phyloP scores from a whole-genome alignment of 2,113 vertebrate genomes.

The Pitta sordida region DNA sequence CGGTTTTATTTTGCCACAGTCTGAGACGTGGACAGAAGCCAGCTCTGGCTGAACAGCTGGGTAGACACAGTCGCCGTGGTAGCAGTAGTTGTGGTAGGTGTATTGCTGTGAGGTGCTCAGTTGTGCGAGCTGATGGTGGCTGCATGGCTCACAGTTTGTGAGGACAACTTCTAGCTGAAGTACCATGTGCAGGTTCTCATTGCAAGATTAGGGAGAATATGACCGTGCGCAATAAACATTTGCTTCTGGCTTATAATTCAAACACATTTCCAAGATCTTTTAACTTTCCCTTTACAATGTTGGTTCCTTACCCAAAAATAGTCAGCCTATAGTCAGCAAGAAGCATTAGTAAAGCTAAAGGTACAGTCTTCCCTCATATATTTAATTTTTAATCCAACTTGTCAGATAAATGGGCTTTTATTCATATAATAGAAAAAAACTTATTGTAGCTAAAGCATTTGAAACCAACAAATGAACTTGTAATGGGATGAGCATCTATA shows the following conservation, averaged over 20 bases:
- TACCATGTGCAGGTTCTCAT: not conserved
- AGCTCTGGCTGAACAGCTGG: not conserved
- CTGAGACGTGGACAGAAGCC: not conserved
- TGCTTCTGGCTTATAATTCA: not conserved
- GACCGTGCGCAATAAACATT: not conserved
- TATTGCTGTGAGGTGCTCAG: not conserved
- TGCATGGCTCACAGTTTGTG: not conserved
- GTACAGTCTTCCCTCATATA: not conserved
- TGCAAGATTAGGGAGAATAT: not conserved
- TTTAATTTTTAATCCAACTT: not conserved
- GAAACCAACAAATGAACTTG: not conserved
- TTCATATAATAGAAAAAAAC: not conserved
- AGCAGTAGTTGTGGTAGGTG: too few relatives aligned
- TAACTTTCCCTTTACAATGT: not conserved
- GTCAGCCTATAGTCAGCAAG: not conserved
- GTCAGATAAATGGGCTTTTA: not conserved
- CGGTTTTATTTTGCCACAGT: not conserved
- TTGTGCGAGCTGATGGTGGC: not conserved
- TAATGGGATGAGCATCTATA: not conserved
- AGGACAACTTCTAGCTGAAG: not conserved
- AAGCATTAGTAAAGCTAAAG: not conserved
- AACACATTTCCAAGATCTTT: not conserved
- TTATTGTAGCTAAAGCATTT: not conserved
- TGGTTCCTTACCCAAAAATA: not conserved
- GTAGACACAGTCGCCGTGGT: not conserved